phyloP scores from a whole-genome alignment of 2,113 vertebrate genomes.

The Erythrocercus mccallii region DNA sequence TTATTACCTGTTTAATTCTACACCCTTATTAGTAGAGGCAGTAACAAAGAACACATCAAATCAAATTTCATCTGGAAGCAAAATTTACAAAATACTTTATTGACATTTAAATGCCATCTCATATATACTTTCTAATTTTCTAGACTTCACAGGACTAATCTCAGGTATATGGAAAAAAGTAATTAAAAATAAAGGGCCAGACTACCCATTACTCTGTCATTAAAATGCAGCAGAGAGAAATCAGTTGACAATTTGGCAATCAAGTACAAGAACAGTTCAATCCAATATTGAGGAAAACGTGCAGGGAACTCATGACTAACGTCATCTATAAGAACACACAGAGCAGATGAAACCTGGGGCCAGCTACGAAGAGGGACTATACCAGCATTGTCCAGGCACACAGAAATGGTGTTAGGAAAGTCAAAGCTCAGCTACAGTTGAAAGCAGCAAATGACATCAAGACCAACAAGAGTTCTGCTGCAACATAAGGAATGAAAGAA shows the following conservation, averaged over 20 bases:
- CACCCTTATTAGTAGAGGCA: background rate
- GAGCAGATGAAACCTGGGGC: background rate
- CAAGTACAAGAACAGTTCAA: background rate
- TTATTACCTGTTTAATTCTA: background rate
- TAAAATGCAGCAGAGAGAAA: background rate
- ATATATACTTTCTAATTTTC: background rate
- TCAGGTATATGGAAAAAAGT: background rate
- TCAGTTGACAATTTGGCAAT: background rate
- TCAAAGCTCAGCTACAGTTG: background rate
- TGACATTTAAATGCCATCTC: background rate
- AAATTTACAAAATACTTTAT: background rate
- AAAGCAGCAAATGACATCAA: background rate
- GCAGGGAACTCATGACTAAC: background rate
- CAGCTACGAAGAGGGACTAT: background rate
- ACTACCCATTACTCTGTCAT: background rate
- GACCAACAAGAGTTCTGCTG: background rate
- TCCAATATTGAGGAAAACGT: background rate
- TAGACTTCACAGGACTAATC: background rate
- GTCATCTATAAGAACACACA: background rate
- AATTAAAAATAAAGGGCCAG: background rate
- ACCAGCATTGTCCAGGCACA: background rate
- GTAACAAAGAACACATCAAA: background rate
- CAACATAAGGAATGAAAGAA: background rate
- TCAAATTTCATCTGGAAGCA: background rate
- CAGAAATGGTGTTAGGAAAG: background rate